These are phyloP conservation scores for Salminus brasiliensis DNA, from an alignment of 2,113 vertebrate genomes.

Conservation along the genomic window DNA sequence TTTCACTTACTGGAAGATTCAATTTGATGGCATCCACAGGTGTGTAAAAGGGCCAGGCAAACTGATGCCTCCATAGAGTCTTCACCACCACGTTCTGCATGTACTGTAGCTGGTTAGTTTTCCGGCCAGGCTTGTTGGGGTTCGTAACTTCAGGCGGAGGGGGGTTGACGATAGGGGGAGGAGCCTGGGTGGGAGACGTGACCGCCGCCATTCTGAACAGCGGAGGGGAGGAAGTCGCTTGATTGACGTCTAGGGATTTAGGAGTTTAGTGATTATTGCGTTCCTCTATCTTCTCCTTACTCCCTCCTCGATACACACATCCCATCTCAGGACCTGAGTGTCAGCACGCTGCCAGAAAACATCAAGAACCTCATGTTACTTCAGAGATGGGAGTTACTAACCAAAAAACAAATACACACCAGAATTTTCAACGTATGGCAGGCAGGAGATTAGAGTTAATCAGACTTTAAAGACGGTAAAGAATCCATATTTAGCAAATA, in stretches of 20 bases:
- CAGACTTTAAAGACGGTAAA: no score
- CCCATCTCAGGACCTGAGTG: constrained; percentile 85
- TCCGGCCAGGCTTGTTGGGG: constrained; percentile 90
- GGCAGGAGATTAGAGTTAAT: no score
- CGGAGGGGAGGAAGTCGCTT: constrained; percentile 52
- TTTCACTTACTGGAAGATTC: constrained; percentile 84
- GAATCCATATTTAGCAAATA: no score
- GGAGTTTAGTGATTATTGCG: constrained; percentile 60
- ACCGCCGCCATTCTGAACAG: constrained; percentile 83
- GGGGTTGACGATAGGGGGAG: constrained; percentile 83
- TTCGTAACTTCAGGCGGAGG: constrained; percentile 90
- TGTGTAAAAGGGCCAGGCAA: constrained; percentile 98
- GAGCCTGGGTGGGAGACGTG: constrained; percentile 80
- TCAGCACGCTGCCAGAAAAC: constrained; percentile 43
- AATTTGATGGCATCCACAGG: constrained; percentile 95
- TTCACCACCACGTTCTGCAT: constrained; percentile 99
- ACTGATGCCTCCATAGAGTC: constrained; percentile 98
- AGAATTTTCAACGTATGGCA: no score
- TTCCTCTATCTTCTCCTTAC: constrained; percentile 71
- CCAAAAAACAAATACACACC: no score
- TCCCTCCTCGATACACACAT: constrained; percentile 76
- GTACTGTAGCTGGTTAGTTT: constrained; percentile 98
- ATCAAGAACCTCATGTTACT: constrained; percentile 9
- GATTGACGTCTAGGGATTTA: constrained; percentile 63
- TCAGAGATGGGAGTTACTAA: no score